Base-by-base conservation (phyloP, 30 jellyfish, hydroid and myxozoan genomes). In the Clytia hemisphaerica region DNA sequence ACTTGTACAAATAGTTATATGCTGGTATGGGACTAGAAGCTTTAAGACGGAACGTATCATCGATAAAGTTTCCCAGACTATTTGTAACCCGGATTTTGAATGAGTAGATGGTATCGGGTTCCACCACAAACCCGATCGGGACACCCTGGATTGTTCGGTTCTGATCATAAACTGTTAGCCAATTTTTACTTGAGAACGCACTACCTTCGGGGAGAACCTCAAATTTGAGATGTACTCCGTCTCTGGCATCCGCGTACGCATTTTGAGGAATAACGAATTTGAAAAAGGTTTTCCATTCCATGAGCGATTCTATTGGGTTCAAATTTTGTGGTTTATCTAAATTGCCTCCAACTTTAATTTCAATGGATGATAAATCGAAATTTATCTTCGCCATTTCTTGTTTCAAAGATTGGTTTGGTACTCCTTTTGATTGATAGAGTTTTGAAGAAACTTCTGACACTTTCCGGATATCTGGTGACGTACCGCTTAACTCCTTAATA, bases 241-340 rank as follows among this genome's bases (percentile, higher is more conserved):
- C 85, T 4, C 51, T 77, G 45, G 76, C 76, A 67, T 85, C 96
- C n/a, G 35, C 10, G 60, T 78, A 85, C 4, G 94, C 83, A 62
- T 57, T 57, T 10, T 24, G 31, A 14, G 96, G 88, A 45, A 85
- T 80, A 5, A 19, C 68, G 36, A 71, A 77, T 26, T 29, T 31
- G 53, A 78, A 37, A 4, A 81, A 47, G 12, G 72, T 79, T 54
- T 72, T 80, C 73, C 69, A 62, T 1, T 89, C 69, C 22, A 88
- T 71, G 36, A 30, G 40, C 27, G 80, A 62, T n/a, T 57, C 95
- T n/a, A 88, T 62, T 32, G 79, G 67, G 29, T 44, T 54, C 10
- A 70, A 74, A 16, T 80, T 83, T 26, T 37, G 32, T 14, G 97
- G 97, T 16, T 71, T 87, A 54, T 74, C 77, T n/a, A n/a, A n/a